These are phyloP conservation scores for Linnaemya vulpina DNA, from an alignment of 2,888 invertebrate species.

Conservation along the genomic window DNA sequence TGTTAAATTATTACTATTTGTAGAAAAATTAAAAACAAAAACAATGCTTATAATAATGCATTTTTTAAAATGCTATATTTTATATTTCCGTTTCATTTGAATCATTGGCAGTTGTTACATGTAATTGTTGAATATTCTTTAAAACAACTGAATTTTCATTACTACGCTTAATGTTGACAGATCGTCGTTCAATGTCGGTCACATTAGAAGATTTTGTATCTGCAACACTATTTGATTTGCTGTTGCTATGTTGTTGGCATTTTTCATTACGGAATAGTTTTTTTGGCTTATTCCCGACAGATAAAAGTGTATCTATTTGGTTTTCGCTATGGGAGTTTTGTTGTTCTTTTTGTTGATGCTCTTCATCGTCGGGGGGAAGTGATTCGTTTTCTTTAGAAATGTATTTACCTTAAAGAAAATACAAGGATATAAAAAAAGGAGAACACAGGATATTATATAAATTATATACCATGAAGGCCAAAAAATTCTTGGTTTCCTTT, in stretches of 20 bases:
- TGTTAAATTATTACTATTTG: slow-evolving; percentile 23
- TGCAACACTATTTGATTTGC: slow-evolving; percentile 70
- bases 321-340: slow-evolving; percentile 46
- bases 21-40: slow-evolving; percentile 27
- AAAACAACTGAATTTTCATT: slow-evolving; percentile 76
- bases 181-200: slow-evolving; percentile 62
- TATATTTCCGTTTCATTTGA: slow-evolving; percentile 80
- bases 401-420: slow-evolving; percentile 68
- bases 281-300: slow-evolving; percentile 55
- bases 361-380: slow-evolving; percentile 59
- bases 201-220: slow-evolving; percentile 3
- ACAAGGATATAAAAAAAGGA: neutral
- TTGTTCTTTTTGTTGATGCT: slow-evolving; percentile 23
- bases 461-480: slow-evolving; percentile 74
- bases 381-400: slow-evolving; percentile 54
- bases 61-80: slow-evolving; percentile 38
- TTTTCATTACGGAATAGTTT: slow-evolving; percentile 79
- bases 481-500: slow-evolving; percentile 77
- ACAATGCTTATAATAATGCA: neutral
- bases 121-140: slow-evolving; percentile 77
- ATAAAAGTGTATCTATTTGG: slow-evolving; percentile 60
- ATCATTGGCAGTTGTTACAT: slow-evolving; percentile 75
- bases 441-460: neutral
- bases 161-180: slow-evolving; percentile 62
- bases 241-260: slow-evolving; percentile 69